Evolutionary conservation across 2,888 invertebrate genomes (phyloP).

Genomic region (Leptopilina syphax): DNA sequence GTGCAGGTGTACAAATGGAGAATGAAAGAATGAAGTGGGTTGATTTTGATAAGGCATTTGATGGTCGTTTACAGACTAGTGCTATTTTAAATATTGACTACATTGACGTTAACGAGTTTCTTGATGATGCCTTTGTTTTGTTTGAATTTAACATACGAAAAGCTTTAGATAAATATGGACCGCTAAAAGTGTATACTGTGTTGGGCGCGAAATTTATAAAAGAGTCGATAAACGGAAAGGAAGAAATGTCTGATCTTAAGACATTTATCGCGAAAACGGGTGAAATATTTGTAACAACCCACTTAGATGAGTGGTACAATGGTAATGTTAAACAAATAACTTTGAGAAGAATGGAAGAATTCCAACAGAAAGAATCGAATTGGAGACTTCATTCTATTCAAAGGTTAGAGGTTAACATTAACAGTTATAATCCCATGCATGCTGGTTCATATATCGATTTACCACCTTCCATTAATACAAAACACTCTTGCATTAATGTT

Average conservation of each 20-base stretch:
- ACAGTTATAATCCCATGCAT: too few relatives aligned
- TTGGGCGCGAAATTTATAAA: not conserved
- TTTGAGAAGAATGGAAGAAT: too few relatives aligned
- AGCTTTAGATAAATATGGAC: not conserved
- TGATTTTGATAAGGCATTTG: not conserved
- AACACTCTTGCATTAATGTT: not conserved
- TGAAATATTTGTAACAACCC: too few relatives aligned
- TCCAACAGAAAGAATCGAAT: too few relatives aligned
- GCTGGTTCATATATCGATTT: too few relatives aligned
- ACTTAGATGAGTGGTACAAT: too few relatives aligned
- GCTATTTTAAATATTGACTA: not conserved
- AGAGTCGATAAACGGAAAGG: not conserved
- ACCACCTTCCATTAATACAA: not conserved
- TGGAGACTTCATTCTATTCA: too few relatives aligned
- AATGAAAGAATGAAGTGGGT: not conserved
- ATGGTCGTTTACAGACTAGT: not conserved
- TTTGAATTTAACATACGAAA: not conserved
- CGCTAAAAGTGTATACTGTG: not conserved
- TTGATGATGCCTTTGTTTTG: constrained; percentile 3
- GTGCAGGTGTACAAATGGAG: not conserved
- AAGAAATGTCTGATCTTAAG: not conserved
- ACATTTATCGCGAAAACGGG: too few relatives aligned
- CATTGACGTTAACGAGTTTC: not conserved
- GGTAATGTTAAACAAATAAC: too few relatives aligned
- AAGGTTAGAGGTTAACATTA: too few relatives aligned